Conservation (phyloP, 64 coral and sea anemone species). For the Montipora sp. region DNA sequence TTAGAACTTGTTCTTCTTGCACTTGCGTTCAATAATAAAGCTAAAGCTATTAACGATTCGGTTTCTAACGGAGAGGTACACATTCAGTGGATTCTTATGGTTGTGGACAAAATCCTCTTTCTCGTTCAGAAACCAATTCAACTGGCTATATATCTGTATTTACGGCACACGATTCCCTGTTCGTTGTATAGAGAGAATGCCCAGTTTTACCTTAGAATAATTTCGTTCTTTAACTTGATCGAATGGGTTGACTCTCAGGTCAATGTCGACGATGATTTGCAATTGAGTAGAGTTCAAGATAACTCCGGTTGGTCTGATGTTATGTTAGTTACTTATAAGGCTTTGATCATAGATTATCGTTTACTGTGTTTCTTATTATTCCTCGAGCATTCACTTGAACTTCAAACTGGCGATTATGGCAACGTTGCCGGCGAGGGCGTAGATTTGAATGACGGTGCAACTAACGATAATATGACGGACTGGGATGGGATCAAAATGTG, state of each 20-base stretch:
- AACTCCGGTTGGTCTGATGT: conserved; percentile 33
- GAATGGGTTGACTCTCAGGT: conserved; percentile 66
- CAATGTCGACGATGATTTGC: conserved; percentile 33
- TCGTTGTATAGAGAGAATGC: conserved; percentile 17
- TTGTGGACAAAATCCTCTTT: conserved; percentile 22
- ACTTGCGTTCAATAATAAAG: neutral
- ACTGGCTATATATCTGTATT: conserved; percentile 19
- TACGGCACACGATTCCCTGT: conserved; percentile 31
- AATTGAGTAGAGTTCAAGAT: neutral
- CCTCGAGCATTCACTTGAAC: conserved; percentile 40
- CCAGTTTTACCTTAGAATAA: conserved; percentile 71
- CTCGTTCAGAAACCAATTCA: conserved; percentile 68
- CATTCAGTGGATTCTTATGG: conserved; percentile 4
- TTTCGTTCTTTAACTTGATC: conserved; percentile 71
- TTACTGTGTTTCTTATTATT: conserved; percentile 72
- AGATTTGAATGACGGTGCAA: too few relatives aligned
- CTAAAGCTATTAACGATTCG: neutral
- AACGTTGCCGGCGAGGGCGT: too few relatives aligned
- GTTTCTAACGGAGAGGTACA: neutral
- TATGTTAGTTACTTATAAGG: conserved; percentile 57
- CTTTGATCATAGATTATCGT: conserved; percentile 82
- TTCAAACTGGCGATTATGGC: neutral
- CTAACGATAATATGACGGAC: neutral
- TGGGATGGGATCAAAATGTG: neutral
- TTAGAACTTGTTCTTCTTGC: conserved; percentile 57